phyloP scores from a whole-genome alignment of 1,140 invertebrate species.

The Zaprionus africanus region DNA sequence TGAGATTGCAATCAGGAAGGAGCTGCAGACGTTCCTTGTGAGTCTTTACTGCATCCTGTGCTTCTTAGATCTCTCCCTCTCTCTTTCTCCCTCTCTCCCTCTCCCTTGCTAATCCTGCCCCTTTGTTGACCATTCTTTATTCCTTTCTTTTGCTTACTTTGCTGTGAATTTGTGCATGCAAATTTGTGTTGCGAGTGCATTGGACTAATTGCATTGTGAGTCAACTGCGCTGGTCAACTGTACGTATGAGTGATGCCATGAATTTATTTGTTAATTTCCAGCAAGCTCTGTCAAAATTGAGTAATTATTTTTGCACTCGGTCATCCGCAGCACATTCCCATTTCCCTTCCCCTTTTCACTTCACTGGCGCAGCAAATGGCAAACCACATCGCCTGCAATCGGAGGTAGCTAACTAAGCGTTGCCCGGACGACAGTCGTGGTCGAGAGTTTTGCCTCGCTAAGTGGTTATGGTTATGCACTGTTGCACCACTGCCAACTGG shows the following conservation, averaged over 20 bases:
- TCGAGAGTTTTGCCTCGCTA: slow-evolving; percentile 19
- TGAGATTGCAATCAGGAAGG: slow-evolving; percentile 27
- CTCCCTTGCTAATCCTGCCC: too few species aligned
- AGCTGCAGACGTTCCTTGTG: background rate
- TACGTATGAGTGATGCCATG: slow-evolving; percentile 20
- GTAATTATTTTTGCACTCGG: slow-evolving; percentile 68
- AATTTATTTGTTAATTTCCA: slow-evolving; percentile 65
- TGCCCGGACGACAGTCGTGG: slow-evolving; percentile 27
- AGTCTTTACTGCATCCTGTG: background rate
- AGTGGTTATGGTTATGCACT: slow-evolving; percentile 38
- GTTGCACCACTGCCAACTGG: slow-evolving; percentile 12
- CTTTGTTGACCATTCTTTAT: background rate
- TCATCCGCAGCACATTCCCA: slow-evolving; percentile 6
- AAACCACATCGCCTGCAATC: slow-evolving; percentile 33
- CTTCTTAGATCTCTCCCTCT: too few species aligned
- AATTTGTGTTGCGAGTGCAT: slow-evolving; percentile 14
- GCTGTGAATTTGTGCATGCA: slow-evolving; percentile 10
- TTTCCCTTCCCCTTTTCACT: too few species aligned
- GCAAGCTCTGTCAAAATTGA: slow-evolving; percentile 63
- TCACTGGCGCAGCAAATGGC: slow-evolving; percentile 2
- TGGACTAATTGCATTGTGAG: slow-evolving; percentile 32
- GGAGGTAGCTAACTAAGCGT: slow-evolving; percentile 41
- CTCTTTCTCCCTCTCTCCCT: background rate
- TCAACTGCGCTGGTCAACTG: background rate
- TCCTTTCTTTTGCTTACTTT: background rate